Evolutionary conservation across 2,888 invertebrate genomes (phyloP).

Genomic region (Chymomyza fuscimana): DNA sequence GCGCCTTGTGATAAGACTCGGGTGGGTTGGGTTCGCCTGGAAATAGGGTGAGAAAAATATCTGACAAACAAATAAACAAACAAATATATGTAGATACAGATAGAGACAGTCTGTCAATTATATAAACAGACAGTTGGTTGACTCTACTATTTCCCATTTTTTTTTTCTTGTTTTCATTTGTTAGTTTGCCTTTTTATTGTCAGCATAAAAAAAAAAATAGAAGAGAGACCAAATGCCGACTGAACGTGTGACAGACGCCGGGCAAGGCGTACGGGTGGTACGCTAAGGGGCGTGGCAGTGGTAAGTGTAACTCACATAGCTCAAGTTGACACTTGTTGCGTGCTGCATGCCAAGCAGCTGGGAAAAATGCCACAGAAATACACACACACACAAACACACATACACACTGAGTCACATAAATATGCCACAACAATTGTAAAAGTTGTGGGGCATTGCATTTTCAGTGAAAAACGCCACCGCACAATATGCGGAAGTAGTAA

Average conservation of each 20-base stretch:
- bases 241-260: neutral
- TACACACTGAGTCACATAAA: neutral
- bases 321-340: constrained; percentile 70
- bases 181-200: constrained; percentile 52
- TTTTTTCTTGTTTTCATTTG: constrained; percentile 13
- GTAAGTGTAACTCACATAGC: constrained; percentile 44
- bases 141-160: constrained; percentile 20
- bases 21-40: constrained; percentile 31
- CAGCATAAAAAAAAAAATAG: constrained; percentile 24
- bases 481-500: constrained; percentile 48
- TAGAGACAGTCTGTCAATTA: constrained; percentile 47
- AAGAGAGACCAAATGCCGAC: constrained; percentile 33
- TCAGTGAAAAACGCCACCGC: constrained; percentile 46
- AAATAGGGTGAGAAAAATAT: constrained; percentile 71
- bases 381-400: neutral
- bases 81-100: neutral
- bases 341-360: constrained; percentile 46
- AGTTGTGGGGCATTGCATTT: constrained; percentile 46
- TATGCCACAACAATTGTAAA: constrained; percentile 2
- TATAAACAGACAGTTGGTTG: constrained; percentile 67
- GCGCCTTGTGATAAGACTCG: constrained; percentile 55
- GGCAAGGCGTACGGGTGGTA: neutral
- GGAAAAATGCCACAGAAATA: constrained; percentile 5
- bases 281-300: constrained; percentile 28
- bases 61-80: constrained; percentile 65